Evolutionary conservation across 2,888 invertebrate species (phyloP).

Genomic region (Hartigia nigra): DNA sequence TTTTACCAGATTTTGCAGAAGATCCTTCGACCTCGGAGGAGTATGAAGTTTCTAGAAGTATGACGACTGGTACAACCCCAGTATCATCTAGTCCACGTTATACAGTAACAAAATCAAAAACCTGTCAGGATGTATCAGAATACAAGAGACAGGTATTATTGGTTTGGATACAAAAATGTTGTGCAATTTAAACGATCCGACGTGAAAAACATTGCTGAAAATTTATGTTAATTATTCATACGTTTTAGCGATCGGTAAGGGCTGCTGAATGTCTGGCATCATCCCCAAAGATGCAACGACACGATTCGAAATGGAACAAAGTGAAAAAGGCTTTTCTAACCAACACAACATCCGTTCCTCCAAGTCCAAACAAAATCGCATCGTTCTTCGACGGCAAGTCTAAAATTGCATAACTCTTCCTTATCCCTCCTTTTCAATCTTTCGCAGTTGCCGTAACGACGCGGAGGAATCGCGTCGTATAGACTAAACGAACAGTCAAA

Average conservation of each 20-base stretch:
- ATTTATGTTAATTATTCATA: not conserved
- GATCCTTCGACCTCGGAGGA: constrained; percentile 39
- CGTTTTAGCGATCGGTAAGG: constrained; percentile 31
- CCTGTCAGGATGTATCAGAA: constrained; percentile 37
- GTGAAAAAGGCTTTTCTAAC: constrained; percentile 79
- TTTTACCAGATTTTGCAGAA: constrained; percentile 32
- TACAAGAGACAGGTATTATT: constrained; percentile 49
- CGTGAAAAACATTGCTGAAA: not conserved
- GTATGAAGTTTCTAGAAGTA: constrained; percentile 23
- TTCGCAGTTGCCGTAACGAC: too few species aligned
- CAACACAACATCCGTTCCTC: constrained; percentile 72
- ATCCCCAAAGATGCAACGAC: constrained; percentile 66
- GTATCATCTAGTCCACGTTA: constrained; percentile 22
- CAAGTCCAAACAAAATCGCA: constrained; percentile 75
- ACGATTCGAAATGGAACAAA: constrained; percentile 79
- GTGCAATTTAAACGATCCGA: not conserved
- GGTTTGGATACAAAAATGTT: not conserved
- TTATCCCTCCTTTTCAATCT: too few species aligned
- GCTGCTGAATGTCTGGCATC: constrained; percentile 40
- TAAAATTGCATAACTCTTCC: too few species aligned
- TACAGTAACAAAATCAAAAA: constrained; percentile 28
- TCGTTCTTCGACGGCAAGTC: constrained; percentile 65
- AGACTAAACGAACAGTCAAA: not conserved
- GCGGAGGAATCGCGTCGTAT: too few species aligned
- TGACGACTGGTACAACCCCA: constrained; percentile 26